Conservation (phyloP, 2,113 vertebrate genomes). For the Coptodon rendalli region DNA sequence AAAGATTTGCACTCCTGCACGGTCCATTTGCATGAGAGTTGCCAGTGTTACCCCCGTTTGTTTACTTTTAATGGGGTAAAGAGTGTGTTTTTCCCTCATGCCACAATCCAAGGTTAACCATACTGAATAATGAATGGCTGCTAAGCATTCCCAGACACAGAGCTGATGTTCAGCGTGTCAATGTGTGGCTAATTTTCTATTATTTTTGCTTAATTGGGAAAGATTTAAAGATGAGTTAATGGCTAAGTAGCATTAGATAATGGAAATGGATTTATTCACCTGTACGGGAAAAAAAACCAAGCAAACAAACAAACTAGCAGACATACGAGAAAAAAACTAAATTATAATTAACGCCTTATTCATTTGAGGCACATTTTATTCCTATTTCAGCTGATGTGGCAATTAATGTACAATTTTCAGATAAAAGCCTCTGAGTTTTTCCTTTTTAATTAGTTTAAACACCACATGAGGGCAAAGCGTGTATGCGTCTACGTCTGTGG, state of each 20-base stretch:
- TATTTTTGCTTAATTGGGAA: slow-evolving; percentile 30
- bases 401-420: neutral
- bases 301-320: neutral
- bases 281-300: neutral
- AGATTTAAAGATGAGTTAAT: slow-evolving; percentile 22
- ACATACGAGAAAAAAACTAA: slow-evolving; percentile 42
- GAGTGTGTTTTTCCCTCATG: neutral
- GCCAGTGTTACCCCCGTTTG: slow-evolving; percentile 53
- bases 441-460: neutral
- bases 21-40: slow-evolving; percentile 58
- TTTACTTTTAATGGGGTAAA: slow-evolving; percentile 55
- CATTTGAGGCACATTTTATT: neutral
- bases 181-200: slow-evolving; percentile 17
- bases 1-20: slow-evolving; percentile 57
- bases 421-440: neutral
- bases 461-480: neutral
- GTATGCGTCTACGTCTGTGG: neutral
- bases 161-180: slow-evolving; percentile 12
- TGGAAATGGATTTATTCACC: slow-evolving; percentile 33
- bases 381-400: neutral
- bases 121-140: slow-evolving; percentile 36
- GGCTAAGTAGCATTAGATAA: slow-evolving; percentile 23
- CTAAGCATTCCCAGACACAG: neutral
- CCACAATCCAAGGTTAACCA: slow-evolving; percentile 31
- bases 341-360: slow-evolving; percentile 46